Percentiles rank a stretch among this genome's conserved stretches.
Evolutionary conservation across 2,113 vertebrate genomes (phyloP).

Genomic region (Spermophilus dauricus): DNA sequence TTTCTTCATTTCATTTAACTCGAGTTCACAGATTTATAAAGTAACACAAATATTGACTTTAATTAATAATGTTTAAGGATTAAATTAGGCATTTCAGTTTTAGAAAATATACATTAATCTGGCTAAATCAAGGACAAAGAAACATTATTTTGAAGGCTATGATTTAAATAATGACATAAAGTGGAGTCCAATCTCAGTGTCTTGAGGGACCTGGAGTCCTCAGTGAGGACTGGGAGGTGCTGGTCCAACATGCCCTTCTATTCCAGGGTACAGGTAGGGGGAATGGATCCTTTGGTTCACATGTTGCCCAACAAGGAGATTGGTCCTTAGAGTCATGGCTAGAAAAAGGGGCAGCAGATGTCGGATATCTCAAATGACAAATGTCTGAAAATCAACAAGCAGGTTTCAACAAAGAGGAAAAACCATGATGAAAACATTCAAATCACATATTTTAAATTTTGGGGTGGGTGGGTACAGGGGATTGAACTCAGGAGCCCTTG

Average conservation of each 20-base stretch:
- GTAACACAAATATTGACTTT: neutral
- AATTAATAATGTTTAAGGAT: neutral
- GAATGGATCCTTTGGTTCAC: too few species aligned
- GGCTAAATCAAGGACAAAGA: neutral
- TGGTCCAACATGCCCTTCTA: neutral
- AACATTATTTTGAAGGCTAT: neutral
- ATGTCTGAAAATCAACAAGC: neutral
- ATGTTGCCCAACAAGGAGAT: too few species aligned
- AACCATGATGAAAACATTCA: neutral
- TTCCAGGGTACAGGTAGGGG: neutral
- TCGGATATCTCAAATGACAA: neutral
- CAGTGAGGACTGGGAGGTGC: too few species aligned
- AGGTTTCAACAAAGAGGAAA: neutral
- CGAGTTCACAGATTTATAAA: neutral
- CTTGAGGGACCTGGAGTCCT: too few species aligned
- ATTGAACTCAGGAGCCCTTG: too few species aligned
- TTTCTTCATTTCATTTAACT: neutral
- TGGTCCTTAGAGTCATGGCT: too few species aligned
- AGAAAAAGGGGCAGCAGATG: neutral
- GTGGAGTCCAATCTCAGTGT: too few species aligned
- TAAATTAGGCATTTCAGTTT: neutral
- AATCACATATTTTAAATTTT: neutral
- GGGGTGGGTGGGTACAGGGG: too few species aligned
- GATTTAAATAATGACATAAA: neutral
- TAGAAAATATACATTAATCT: neutral